Percentiles rank a stretch among this genome's conserved stretches.
These are phyloP conservation scores for Pecten maximus DNA, from an alignment of 2,888 invertebrate species.

Conservation along the genomic window DNA sequence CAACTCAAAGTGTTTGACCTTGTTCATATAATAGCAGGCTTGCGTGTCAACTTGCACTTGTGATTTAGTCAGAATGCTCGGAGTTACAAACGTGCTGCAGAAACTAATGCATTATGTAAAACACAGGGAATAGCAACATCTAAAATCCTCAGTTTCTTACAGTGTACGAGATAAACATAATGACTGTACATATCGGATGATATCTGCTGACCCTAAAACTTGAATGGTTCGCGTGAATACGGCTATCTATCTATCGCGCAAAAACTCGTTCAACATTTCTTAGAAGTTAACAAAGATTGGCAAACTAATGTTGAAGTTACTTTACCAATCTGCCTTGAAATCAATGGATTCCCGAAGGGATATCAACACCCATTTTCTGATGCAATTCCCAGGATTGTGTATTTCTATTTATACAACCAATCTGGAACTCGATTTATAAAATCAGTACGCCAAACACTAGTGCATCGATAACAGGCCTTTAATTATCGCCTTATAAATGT, in stretches of 20 bases:
- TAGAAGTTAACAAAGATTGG: not conserved
- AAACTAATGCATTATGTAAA: slow-evolving; percentile 4
- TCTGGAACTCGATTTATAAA: too few species aligned
- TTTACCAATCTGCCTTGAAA: not conserved
- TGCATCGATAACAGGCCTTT: too few species aligned
- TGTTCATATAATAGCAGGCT: not conserved
- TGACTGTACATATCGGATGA: not conserved
- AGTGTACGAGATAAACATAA: not conserved
- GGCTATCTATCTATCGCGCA: not conserved
- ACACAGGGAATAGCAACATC: not conserved
- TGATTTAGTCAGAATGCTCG: not conserved
- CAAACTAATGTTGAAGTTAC: not conserved
- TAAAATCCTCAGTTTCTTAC: not conserved
- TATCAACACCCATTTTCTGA: not conserved
- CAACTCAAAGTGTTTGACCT: not conserved
- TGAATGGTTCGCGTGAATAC: not conserved
- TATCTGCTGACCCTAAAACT: not conserved
- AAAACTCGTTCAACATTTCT: not conserved
- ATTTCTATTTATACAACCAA: too few species aligned
- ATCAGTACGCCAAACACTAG: too few species aligned
- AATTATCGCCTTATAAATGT: too few species aligned
- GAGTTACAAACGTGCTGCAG: slow-evolving; percentile 13
- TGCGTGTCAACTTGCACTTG: not conserved
- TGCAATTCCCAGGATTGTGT: not conserved
- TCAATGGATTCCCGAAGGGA: not conserved